Evolutionary conservation across 2,888 invertebrate genomes (phyloP).

Genomic region (Dione juno): DNA sequence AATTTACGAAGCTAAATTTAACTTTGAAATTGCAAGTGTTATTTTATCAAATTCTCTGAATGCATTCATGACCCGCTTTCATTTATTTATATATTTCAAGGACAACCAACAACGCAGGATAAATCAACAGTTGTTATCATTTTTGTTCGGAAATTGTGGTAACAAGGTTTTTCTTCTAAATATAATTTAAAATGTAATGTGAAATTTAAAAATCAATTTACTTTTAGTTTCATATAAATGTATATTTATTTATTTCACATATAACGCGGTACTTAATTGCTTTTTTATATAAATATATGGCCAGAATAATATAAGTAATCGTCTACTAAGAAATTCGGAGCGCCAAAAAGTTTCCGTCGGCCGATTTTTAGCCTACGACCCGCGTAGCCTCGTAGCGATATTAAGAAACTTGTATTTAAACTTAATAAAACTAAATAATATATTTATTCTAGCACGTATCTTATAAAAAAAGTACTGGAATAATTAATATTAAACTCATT

Average conservation of each 20-base stretch:
- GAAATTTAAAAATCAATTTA: background rate
- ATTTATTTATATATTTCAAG: slow-evolving; percentile 48
- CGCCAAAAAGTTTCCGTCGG: slow-evolving; percentile 70
- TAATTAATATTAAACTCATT: background rate
- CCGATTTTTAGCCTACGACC: slow-evolving; percentile 77
- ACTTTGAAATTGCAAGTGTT: slow-evolving; percentile 29
- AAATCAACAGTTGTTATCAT: slow-evolving; percentile 35
- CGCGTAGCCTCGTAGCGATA: slow-evolving; percentile 57
- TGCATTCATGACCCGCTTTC: slow-evolving; percentile 56
- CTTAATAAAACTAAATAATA: slow-evolving; percentile 9
- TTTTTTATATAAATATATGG: background rate
- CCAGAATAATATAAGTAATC: background rate
- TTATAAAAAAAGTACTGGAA: background rate
- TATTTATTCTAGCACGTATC: background rate
- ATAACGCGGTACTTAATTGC: background rate
- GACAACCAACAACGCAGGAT: slow-evolving; percentile 28
- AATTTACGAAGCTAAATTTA: slow-evolving; percentile 22
- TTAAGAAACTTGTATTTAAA: slow-evolving; percentile 37
- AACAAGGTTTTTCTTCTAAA: background rate
- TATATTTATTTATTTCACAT: background rate
- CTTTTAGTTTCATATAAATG: background rate
- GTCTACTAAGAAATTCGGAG: slow-evolving; percentile 20
- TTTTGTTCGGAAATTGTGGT: slow-evolving; percentile 1
- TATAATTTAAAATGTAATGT: background rate
- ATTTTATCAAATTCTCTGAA: slow-evolving; percentile 54